Evolutionary conservation across 2,797 vertebrate species (phyloP).

Genomic region (Pyrocephalus nanus): DNA sequence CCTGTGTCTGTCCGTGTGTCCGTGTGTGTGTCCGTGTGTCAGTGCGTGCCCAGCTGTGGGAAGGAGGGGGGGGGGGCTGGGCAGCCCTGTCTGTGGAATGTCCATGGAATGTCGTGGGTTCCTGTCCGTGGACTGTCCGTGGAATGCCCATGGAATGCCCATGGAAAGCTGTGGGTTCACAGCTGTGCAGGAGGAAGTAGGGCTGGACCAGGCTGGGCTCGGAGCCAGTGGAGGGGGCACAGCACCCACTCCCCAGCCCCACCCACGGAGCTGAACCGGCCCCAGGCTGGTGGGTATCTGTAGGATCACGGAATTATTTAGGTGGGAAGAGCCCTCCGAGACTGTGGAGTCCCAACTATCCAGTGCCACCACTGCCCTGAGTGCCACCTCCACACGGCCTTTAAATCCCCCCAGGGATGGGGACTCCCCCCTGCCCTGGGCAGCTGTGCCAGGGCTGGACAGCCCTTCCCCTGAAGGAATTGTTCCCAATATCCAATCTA

Average conservation of each 20-base stretch:
- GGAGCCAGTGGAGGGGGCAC: not conserved
- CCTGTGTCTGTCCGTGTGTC: too few species aligned
- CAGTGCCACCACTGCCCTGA: too few species aligned
- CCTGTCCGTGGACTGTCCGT: too few species aligned
- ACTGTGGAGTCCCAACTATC: not conserved
- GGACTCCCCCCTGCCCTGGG: not conserved
- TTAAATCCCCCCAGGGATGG: not conserved
- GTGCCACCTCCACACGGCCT: not conserved
- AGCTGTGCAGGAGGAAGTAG: conserved; percentile 4
- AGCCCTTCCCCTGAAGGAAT: not conserved
- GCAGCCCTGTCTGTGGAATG: too few species aligned
- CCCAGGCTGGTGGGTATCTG: accelerated
- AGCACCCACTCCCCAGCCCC: accelerated
- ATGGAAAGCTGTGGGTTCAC: not conserved
- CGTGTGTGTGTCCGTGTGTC: not conserved
- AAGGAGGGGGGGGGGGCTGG: not conserved
- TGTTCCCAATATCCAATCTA: not conserved
- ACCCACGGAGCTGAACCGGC: accelerated
- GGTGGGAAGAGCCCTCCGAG: not conserved
- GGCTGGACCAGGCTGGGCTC: not conserved
- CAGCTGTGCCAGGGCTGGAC: not conserved
- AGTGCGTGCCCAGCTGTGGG: not conserved
- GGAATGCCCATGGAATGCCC: too few species aligned
- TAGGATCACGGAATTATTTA: too few species aligned
- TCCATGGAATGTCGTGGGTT: too few species aligned